Base-by-base conservation (phyloP, 2,797 vertebrate species). In the Arctocebus calabarensis region DNA sequence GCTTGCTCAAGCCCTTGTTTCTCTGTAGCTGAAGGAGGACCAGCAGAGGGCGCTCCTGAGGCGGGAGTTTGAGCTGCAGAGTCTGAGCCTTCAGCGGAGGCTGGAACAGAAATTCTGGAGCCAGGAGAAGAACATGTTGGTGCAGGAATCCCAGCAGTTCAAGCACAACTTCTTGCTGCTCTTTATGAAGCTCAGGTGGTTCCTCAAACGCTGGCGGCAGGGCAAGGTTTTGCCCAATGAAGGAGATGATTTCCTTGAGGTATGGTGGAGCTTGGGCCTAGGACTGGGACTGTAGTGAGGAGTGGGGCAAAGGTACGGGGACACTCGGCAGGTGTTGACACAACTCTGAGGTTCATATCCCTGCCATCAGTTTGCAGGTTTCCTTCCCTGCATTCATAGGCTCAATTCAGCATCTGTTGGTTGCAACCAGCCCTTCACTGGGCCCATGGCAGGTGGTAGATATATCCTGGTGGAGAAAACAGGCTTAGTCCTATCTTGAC, bases 181-280 rank as follows among this genome's bases (percentile, higher is more conserved):
- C 98, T 99, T 99, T 98, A 99, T 99, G 98, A 99, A 99, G 95
- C 99, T 99, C 37, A 99, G 99, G 97, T 99, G 99, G 99, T 99
- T 99, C 98, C 99, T 99, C 97, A 99, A 99, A 97, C 98, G 99
- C 95, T 99, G 99, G 99, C 98, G 99, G 91, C 99, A 99, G 94
- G 99, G 99, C 97, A 99, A 99, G 98, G 98, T 99, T 97, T 98
- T 99, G 97, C 99, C 99, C 96, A 98, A 96, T 0, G 99, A 99
- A 86, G 98, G 98, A 94, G 97, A 97, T 94, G 99, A 99, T 97
- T 98, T 99, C 89, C 97, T 99, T 90, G 99, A 99, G 99, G 99
- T 99, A 98, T 17, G 57, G 25, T 59, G 55, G 91, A 43, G 61
- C 48, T 37, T 10, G 25, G 64, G 71, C 23, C 45, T 25, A 32